Percentiles rank a stretch among this genome's conserved stretches.
Conservation (phyloP, 2,797 vertebrate genomes). For the Catamblyrhynchus diadema region DNA sequence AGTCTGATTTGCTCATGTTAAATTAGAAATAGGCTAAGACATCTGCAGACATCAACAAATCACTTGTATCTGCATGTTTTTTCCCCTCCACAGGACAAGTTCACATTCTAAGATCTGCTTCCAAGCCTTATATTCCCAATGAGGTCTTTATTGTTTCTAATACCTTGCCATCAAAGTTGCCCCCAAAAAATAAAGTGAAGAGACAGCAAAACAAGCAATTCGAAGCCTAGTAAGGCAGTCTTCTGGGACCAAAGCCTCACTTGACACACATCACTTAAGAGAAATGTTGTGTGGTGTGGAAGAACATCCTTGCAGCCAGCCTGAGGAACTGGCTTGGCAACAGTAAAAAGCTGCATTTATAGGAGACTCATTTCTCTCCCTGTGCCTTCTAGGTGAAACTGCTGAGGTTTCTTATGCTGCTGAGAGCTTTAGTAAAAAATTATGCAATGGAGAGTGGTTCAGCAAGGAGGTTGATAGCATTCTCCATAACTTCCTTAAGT, state of each 20-base stretch:
- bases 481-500: not conserved
- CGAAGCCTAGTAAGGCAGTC: conserved; percentile 34
- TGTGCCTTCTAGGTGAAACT: conserved; percentile 47
- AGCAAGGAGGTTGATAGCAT: not conserved
- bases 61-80: not conserved
- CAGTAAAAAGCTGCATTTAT: conserved; percentile 56
- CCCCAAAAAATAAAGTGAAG: conserved; percentile 27
- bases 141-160: not conserved
- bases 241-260: conserved; percentile 40
- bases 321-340: conserved; percentile 45
- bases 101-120: not conserved
- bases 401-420: conserved; percentile 24
- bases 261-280: conserved; percentile 45
- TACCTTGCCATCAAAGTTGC: conserved; percentile 20
- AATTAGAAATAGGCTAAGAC: conserved; percentile 25
- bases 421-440: conserved; percentile 31
- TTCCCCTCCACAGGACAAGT: not conserved
- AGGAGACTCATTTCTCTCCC: conserved; percentile 45
- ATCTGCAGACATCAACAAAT: conserved; percentile 26
- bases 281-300: conserved; percentile 42
- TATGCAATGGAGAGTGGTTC: not conserved
- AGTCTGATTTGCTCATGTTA: conserved; percentile 1
- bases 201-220: conserved; percentile 39
- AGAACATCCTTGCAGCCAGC: conserved; percentile 54
- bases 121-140: not conserved